These are phyloP conservation scores for Micromys minutus DNA, from an alignment of 2,113 vertebrate species.

Conservation along the genomic window DNA sequence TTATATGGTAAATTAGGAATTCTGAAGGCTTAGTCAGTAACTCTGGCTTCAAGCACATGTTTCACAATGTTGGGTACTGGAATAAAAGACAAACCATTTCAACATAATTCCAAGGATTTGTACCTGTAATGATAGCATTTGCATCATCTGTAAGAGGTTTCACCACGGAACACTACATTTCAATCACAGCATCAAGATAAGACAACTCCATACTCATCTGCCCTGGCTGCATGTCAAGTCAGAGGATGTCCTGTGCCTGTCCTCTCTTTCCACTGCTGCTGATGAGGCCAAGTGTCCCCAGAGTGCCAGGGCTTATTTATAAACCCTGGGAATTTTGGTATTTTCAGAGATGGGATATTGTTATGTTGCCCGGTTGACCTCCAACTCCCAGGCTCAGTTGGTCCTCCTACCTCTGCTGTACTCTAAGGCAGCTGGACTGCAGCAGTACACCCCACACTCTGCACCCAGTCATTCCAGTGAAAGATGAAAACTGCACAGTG, in stretches of 20 bases:
- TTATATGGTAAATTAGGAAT: conserved; percentile 49
- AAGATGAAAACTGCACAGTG: neutral
- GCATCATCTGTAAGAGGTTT: conserved; percentile 45
- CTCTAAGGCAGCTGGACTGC: neutral
- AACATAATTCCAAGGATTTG: conserved; percentile 62
- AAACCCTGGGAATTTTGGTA: neutral
- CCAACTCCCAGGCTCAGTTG: neutral
- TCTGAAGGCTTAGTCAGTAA: conserved; percentile 43
- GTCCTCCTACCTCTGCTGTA: neutral
- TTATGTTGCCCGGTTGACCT: neutral
- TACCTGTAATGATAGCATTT: conserved; percentile 51
- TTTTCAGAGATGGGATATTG: neutral
- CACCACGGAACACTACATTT: conserved; percentile 50
- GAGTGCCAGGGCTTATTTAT: conserved; percentile 14
- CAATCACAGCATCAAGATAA: conserved; percentile 36
- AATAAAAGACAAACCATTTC: conserved; percentile 63
- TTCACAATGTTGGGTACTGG: conserved; percentile 55
- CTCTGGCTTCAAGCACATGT: conserved; percentile 29
- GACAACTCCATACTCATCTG: conserved; percentile 40
- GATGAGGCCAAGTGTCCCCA: neutral
- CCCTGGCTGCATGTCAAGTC: neutral
- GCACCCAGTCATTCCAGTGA: conserved; percentile 4
- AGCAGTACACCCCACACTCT: neutral
- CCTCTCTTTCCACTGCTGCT: neutral
- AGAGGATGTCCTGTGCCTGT: neutral